These are phyloP conservation scores for Notolepis coatsorum DNA, from an alignment of 2,797 vertebrate genomes.

Conservation along the genomic window DNA sequence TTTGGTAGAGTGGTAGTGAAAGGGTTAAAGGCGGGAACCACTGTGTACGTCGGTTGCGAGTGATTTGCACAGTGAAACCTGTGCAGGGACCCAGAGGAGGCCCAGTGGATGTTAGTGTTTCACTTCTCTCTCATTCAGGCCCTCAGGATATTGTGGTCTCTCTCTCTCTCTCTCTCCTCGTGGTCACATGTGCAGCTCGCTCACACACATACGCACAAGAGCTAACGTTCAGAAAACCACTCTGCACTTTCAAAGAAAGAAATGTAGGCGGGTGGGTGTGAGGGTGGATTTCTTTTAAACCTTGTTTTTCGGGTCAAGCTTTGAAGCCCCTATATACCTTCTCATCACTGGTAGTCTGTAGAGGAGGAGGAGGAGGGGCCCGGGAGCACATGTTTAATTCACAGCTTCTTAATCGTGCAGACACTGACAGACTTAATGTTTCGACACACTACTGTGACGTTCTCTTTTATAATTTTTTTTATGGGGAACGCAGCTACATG, in stretches of 20 bases:
- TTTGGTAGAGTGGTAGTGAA: too few species aligned
- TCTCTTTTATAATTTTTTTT: too few species aligned
- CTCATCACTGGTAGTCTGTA: constrained; percentile 2
- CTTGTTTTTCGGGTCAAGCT: constrained; percentile 11
- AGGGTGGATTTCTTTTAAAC: constrained; percentile 34
- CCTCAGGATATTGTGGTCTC: constrained; percentile 17
- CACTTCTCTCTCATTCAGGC: constrained; percentile 51
- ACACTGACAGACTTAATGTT: too few species aligned
- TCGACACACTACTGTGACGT: too few species aligned
- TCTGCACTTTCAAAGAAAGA: constrained; percentile 56
- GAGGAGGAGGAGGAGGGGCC: too few species aligned
- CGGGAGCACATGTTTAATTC: too few species aligned
- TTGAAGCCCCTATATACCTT: constrained; percentile 14
- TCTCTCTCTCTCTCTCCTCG: too few species aligned
- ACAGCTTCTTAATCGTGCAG: too few species aligned
- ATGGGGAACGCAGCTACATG: too few species aligned
- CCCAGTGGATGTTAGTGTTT: constrained; percentile 37
- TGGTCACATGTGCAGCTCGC: not conserved
- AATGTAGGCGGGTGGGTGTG: constrained; percentile 39
- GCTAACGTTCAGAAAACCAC: constrained; percentile 56
- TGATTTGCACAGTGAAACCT: constrained; percentile 36
- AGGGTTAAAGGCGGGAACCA: too few species aligned
- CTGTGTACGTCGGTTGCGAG: constrained; percentile 2
- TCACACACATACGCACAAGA: constrained; percentile 17
- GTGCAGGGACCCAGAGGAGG: not conserved